Percentiles rank a stretch among this genome's conserved stretches.
Conservation (phyloP, 2,113 vertebrate species). For the Rhabdomys dilectus region DNA sequence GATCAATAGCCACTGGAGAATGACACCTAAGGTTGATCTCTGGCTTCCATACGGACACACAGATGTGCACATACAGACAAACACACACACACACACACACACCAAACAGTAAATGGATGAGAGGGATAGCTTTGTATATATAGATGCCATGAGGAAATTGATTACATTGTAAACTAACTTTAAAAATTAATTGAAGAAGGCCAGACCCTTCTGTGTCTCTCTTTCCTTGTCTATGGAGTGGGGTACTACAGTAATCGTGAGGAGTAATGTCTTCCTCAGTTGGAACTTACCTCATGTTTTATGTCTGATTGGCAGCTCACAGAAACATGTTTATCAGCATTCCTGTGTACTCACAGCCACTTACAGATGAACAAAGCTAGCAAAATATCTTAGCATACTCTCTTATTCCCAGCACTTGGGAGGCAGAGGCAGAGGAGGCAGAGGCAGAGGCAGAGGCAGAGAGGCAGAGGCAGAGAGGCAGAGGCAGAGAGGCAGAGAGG, state of each 20-base stretch:
- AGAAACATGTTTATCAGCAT: background rate
- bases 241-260: background rate
- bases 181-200: background rate
- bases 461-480: too few species aligned
- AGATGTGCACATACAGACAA: background rate
- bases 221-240: background rate
- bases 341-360: background rate
- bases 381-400: background rate
- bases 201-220: conserved; percentile 6
- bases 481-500: too few species aligned
- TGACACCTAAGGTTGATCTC: background rate
- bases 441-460: too few species aligned
- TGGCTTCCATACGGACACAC: background rate
- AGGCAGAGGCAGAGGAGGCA: too few species aligned
- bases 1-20: background rate
- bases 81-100: background rate
- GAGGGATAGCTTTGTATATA: background rate
- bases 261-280: background rate
- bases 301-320: background rate
- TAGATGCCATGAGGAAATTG: background rate
- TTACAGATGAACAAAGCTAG: background rate
- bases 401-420: too few species aligned
- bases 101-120: background rate
- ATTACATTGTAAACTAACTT: background rate
- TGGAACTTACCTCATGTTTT: background rate